phyloP scores from a whole-genome alignment of 1,140 invertebrate species.

The Drosophila parabipectinata region DNA sequence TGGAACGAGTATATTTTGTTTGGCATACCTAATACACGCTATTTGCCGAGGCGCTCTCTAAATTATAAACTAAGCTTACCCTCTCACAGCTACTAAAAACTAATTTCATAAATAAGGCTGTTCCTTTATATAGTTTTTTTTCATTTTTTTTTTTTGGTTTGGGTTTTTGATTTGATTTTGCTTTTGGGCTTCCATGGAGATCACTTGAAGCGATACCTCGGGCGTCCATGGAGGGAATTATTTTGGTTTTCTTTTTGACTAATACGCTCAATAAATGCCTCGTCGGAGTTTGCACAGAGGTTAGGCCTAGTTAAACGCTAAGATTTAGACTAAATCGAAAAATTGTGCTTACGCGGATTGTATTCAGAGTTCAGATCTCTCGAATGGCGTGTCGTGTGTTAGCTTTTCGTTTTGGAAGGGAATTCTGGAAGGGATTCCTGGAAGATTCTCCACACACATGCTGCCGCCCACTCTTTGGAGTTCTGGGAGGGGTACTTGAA shows the following conservation, averaged over 20 bases:
- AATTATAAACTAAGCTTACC: slow-evolving; percentile 76
- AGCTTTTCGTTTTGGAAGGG: slow-evolving; percentile 43
- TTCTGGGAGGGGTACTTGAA: slow-evolving; percentile 47
- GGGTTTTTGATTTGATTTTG: slow-evolving; percentile 8
- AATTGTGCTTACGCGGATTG: slow-evolving; percentile 80
- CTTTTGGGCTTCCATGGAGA: slow-evolving; percentile 20
- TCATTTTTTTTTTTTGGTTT: slow-evolving; percentile 15
- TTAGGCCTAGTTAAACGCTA: slow-evolving; percentile 72
- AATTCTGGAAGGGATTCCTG: slow-evolving; percentile 18
- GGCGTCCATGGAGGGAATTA: slow-evolving; percentile 50
- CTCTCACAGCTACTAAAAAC: slow-evolving; percentile 61
- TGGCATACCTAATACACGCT: slow-evolving; percentile 45
- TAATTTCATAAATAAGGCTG: slow-evolving; percentile 80
- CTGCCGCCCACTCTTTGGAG: slow-evolving; percentile 11
- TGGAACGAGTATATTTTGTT: slow-evolving; percentile 54
- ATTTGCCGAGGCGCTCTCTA: slow-evolving; percentile 66
- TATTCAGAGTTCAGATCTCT: slow-evolving; percentile 38
- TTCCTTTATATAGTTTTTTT: slow-evolving; percentile 24
- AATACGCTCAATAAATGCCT: slow-evolving; percentile 75
- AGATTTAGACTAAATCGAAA: slow-evolving; percentile 73
- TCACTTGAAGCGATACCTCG: slow-evolving; percentile 21
- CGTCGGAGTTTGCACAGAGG: slow-evolving; percentile 40
- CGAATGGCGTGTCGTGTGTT: slow-evolving; percentile 61
- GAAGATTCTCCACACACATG: slow-evolving; percentile 31
- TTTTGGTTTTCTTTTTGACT: slow-evolving; percentile 40